phyloP scores from a whole-genome alignment of 2,888 invertebrate genomes.

The Litoditis marina region DNA sequence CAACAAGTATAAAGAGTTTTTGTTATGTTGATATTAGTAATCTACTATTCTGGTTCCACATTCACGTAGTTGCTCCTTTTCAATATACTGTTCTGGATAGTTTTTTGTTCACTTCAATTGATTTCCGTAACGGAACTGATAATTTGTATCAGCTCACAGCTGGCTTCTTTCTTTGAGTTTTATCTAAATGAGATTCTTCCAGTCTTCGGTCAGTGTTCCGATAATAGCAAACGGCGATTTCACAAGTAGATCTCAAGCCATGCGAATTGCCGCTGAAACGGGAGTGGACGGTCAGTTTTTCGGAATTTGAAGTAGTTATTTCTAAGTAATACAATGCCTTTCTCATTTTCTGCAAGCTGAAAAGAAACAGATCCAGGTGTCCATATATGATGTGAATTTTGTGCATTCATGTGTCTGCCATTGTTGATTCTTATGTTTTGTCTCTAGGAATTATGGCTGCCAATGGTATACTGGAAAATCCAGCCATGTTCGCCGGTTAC shows the following conservation, averaged over 20 bases:
- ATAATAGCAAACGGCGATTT: conserved; percentile 90
- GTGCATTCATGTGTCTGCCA: too few relatives aligned
- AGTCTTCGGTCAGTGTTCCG: conserved; percentile 68
- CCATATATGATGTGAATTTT: too few relatives aligned
- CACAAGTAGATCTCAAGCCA: conserved; percentile 73
- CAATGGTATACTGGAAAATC: conserved; percentile 83
- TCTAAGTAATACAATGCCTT: background rate
- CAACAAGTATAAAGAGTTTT: too few relatives aligned
- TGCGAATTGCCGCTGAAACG: conserved; percentile 71
- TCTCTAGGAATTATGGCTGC: conserved; percentile 81
- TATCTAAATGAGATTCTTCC: conserved; percentile 64
- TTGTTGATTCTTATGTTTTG: too few relatives aligned
- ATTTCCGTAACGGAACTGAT: too few relatives aligned
- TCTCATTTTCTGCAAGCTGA: background rate
- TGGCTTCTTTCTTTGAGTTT: background rate
- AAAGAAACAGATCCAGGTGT: too few relatives aligned
- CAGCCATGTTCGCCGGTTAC: conserved; percentile 79
- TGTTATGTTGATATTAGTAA: background rate
- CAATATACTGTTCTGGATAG: too few relatives aligned
- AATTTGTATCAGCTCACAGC: too few relatives aligned
- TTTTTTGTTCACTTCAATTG: too few relatives aligned
- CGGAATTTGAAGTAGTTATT: background rate
- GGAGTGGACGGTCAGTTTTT: conserved; percentile 69
- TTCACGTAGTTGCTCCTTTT: too few relatives aligned
- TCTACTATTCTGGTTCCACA: too few relatives aligned